Conservation (phyloP, 2,113 vertebrate genomes). For the Eretmochelys imbricata region DNA sequence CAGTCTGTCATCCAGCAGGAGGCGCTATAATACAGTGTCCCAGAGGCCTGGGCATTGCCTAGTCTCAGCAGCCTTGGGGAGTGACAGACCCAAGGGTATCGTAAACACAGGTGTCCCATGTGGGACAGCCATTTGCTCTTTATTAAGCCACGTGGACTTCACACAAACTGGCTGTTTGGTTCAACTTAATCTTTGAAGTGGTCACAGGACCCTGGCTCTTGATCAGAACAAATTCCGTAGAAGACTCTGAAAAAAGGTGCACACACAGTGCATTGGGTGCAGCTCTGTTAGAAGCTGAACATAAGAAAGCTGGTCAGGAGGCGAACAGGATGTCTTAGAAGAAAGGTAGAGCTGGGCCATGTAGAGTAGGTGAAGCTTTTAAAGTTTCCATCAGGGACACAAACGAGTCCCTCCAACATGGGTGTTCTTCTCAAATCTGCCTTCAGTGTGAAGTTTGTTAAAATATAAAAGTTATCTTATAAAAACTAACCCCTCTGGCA, state of each 20-base stretch:
- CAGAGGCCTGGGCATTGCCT: not conserved
- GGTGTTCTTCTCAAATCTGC: not conserved
- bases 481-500: conserved; percentile 4
- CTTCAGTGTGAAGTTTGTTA: not conserved
- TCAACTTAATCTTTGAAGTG: conserved; percentile 42
- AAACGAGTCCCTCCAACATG: not conserved
- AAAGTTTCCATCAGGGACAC: not conserved
- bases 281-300: conserved; percentile 17
- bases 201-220: not conserved
- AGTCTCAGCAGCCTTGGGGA: not conserved
- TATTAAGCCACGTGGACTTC: not conserved
- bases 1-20: not conserved
- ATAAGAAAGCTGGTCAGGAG: conserved; percentile 31
- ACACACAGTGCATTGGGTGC: not conserved
- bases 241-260: conserved; percentile 10
- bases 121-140: not conserved
- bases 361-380: not conserved
- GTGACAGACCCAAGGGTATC: not conserved
- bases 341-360: conserved; percentile 34
- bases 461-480: not conserved
- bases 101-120: not conserved
- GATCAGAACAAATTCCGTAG: conserved; percentile 14
- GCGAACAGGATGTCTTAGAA: conserved; percentile 5
- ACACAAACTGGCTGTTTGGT: not conserved
- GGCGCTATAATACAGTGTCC: not conserved